phyloP scores from a whole-genome alignment of 1,140 invertebrate species.

The Penaeus japonicus region DNA sequence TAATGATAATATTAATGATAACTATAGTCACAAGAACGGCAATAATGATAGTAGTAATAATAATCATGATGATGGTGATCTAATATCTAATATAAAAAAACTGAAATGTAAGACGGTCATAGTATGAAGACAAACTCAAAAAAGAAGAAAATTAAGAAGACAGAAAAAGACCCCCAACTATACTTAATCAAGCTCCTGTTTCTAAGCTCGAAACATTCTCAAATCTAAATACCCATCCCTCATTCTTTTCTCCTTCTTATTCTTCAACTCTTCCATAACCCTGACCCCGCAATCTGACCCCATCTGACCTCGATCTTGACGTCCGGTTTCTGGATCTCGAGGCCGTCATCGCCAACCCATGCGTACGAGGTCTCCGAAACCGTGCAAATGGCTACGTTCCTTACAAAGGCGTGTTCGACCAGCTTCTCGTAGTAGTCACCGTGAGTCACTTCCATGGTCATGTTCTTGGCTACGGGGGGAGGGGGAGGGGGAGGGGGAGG shows the following conservation, averaged over 20 bases:
- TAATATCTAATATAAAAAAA: too few relatives aligned
- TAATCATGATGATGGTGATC: neutral
- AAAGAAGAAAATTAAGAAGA: neutral
- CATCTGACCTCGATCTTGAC: slow-evolving; percentile 67
- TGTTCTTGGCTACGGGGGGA: slow-evolving; percentile 68
- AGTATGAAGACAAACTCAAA: too few relatives aligned
- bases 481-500: neutral
- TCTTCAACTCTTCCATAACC: too few relatives aligned
- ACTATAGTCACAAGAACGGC: too few relatives aligned
- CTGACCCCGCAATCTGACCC: neutral
- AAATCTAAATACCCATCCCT: too few relatives aligned
- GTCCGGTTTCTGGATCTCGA: slow-evolving; percentile 75
- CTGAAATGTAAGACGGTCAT: too few relatives aligned
- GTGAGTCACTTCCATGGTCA: slow-evolving; percentile 70
- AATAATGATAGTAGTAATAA: neutral
- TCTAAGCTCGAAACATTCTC: too few relatives aligned
- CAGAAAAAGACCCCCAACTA: neutral
- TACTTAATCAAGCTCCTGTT: neutral
- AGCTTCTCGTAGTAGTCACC: slow-evolving; percentile 76
- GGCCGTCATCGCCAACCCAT: slow-evolving; percentile 79
- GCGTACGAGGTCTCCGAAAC: slow-evolving; percentile 77
- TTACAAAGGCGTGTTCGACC: slow-evolving; percentile 79
- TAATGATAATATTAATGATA: too few relatives aligned
- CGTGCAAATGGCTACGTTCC: slow-evolving; percentile 74
- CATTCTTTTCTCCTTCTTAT: too few relatives aligned